Base-by-base conservation (phyloP, 2,113 vertebrate species). In the Corydoras maculifer region DNA sequence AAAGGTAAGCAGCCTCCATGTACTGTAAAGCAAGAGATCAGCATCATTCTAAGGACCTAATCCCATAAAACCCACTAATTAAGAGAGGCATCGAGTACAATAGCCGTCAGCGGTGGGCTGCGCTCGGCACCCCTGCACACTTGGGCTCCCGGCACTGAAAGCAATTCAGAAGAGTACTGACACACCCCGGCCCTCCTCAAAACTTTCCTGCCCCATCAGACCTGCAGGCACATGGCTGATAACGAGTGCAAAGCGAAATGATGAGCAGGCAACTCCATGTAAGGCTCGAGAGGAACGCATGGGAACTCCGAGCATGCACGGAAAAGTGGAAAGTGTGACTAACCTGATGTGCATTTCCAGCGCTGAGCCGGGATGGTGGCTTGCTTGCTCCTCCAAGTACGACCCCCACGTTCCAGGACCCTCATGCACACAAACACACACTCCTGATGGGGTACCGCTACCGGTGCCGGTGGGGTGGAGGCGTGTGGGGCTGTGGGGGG, bases 271-370 rank as follows among this genome's bases (percentile, higher is more conserved):
- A n/a, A 5, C 35, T 29, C 35, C 3, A 8, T 5, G 13, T 4
- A 32, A 9, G 3, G 13, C 5, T 53, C 3, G 11, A 14, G 51
- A 53, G 9, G 51, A 3, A 53, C 11, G 51, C 10, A 53, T 53
- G 51, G 6, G 58, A 73, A 53, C 62, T n/a, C 35, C 35, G 35
- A 43, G 7, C 35, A 43, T 43, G 35, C 35, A 8, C 18, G 18
- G 18, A 25, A 25, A 25, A 50, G 49, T 50, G 12, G 35, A 63
- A 74, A 80, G 73, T 31, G 29, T n/a, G 49, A 86, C 90, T 90
- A 81, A 91, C 90, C 90, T 90, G 88, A 85, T 77, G 82, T 86
- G 84, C 90, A 91, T 90, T 82, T 90, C 86, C 86, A 87, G 81
- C 67, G 65, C 75, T 80, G 79, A 78, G 76, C 82, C 50, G 61